These are phyloP conservation scores for Nixonia krombeini DNA, from an alignment of 1,140 invertebrate species.

Conservation along the genomic window DNA sequence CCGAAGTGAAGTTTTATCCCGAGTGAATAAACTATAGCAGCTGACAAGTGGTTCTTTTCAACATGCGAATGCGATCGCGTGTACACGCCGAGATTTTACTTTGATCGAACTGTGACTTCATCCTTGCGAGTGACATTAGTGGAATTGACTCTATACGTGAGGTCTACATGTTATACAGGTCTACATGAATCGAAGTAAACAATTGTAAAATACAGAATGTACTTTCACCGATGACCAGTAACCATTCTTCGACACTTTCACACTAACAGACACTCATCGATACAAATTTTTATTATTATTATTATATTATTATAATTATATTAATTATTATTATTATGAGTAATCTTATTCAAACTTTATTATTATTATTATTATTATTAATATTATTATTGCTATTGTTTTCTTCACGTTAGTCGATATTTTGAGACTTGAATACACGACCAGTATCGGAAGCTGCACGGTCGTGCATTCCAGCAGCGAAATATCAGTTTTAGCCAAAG, in stretches of 20 bases:
- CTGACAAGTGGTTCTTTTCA: too few relatives aligned
- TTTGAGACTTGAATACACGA: conserved; percentile 42
- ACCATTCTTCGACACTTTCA: conserved; percentile 36
- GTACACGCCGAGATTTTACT: too few relatives aligned
- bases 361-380: too few relatives aligned
- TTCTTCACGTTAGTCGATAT: conserved; percentile 56
- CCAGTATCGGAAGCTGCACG: not conserved
- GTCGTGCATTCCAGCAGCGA: conserved; percentile 27
- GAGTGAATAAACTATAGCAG: conserved; percentile 15
- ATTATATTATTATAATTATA: too few relatives aligned
- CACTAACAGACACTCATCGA: conserved; percentile 11
- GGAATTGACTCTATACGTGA: not conserved
- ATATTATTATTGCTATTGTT: too few relatives aligned
- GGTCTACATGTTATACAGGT: not conserved
- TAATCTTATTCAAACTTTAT: too few relatives aligned
- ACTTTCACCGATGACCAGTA: conserved; percentile 37
- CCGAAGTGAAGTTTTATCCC: conserved; percentile 17
- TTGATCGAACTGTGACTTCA: too few relatives aligned
- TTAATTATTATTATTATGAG: too few relatives aligned
- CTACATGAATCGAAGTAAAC: too few relatives aligned
- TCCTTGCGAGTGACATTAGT: too few relatives aligned
- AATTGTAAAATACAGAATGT: conserved; percentile 36
- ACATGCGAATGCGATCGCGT: too few relatives aligned
- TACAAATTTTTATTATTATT: conserved; percentile 9
- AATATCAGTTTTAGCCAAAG: conserved; percentile 67